Conservation (phyloP, 2,888 invertebrate species). For the Plagiodera versicolora region DNA sequence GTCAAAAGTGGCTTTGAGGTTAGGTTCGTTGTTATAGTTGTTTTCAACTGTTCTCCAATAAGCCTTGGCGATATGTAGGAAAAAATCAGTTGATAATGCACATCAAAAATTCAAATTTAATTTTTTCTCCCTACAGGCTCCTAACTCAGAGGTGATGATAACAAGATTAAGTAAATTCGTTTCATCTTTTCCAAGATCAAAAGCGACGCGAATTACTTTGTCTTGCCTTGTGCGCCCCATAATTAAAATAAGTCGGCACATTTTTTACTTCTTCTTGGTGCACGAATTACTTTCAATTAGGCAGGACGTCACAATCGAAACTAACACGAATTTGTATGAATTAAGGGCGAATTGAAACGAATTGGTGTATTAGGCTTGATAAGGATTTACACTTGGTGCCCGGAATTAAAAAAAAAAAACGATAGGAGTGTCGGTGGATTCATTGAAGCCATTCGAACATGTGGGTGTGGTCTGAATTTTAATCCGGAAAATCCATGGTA, state of each 20-base stretch:
- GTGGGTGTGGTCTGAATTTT: no score
- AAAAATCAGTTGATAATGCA: no score
- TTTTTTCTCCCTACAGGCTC: background rate
- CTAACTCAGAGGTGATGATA: background rate
- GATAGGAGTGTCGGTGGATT: background rate
- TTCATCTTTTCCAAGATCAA: background rate
- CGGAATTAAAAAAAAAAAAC: conserved; percentile 4
- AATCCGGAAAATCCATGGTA: no score
- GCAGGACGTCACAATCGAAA: conserved; percentile 17
- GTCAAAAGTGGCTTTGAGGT: no score
- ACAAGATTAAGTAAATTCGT: background rate
- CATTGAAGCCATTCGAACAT: no score
- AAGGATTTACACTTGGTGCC: conserved; percentile 19
- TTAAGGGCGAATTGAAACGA: conserved; percentile 23
- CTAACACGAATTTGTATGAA: conserved; percentile 24
- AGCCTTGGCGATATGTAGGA: no score
- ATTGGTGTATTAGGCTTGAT: conserved; percentile 23
- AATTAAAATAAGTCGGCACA: conserved; percentile 6
- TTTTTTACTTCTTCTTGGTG: conserved; percentile 6
- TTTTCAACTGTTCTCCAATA: no score
- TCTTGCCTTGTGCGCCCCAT: background rate
- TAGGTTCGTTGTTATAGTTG: no score
- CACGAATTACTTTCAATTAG: conserved; percentile 25
- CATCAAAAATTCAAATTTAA: background rate
- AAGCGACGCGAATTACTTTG: background rate